Conservation (phyloP, 2,888 invertebrate genomes). For the Trichogramma evanescens region DNA sequence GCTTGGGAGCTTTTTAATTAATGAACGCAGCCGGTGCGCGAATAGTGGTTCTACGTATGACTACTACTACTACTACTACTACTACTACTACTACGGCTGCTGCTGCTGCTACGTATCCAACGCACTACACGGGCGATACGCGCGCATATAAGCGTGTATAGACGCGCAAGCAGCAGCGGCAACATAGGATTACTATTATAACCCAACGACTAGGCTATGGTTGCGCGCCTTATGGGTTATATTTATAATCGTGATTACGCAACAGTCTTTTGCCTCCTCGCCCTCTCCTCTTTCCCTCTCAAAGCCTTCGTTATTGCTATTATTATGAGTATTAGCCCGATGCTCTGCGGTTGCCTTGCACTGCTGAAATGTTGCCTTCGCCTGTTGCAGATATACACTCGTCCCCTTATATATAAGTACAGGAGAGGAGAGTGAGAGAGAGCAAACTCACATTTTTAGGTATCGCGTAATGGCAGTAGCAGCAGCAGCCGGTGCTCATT, state of each 20-base stretch:
- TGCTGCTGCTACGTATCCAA: conserved; percentile 12
- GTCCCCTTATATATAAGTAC: too few species aligned
- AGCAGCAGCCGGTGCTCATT: background rate
- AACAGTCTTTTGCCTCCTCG: background rate
- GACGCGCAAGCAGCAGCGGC: too few species aligned
- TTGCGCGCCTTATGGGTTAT: background rate
- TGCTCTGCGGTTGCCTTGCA: background rate
- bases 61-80: too few species aligned
- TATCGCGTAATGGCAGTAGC: background rate
- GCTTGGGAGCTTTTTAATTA: conserved; percentile 35
- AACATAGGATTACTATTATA: too few species aligned
- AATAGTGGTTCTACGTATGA: conserved; percentile 9
- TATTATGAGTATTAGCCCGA: conserved; percentile 16
- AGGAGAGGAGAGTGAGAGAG: background rate
- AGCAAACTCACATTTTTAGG: background rate
- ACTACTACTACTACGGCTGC: too few species aligned
- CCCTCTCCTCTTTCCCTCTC: background rate
- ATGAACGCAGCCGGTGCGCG: conserved; percentile 32
- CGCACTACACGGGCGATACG: conserved; percentile 10
- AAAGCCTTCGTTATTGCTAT: conserved; percentile 13
- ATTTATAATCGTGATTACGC: conserved; percentile 20
- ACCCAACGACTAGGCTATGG: too few species aligned
- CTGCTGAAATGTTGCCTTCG: too few species aligned
- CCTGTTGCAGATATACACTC: too few species aligned
- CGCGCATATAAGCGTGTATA: too few species aligned